Conservation (phyloP, 2,888 invertebrate genomes). For the Caenorhabditis virilis region DNA sequence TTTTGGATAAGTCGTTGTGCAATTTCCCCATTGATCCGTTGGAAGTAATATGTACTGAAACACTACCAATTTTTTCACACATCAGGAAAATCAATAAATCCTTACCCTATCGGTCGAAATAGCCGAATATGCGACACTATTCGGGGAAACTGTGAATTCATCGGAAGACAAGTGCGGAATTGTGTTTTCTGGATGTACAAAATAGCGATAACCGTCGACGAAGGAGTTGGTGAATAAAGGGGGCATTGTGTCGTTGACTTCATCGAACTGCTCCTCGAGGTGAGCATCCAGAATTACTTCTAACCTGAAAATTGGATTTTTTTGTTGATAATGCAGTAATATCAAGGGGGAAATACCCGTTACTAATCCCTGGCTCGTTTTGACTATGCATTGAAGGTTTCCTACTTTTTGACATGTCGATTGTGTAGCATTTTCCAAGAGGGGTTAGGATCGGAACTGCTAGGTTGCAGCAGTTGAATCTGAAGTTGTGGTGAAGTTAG, state of each 20-base stretch:
- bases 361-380: slow-evolving; percentile 53
- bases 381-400: slow-evolving; percentile 53
- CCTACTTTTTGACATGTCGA: slow-evolving; percentile 47
- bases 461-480: slow-evolving; percentile 57
- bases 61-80: background rate
- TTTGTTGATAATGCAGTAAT: background rate
- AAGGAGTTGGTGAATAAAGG: slow-evolving; percentile 55
- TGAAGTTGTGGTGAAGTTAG: slow-evolving; percentile 2
- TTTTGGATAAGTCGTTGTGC: slow-evolving; percentile 38
- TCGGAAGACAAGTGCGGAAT: slow-evolving; percentile 56
- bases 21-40: slow-evolving; percentile 46
- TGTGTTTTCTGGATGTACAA: slow-evolving; percentile 51
- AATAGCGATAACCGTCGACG: slow-evolving; percentile 63
- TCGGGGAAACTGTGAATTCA: slow-evolving; percentile 63
- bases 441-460: slow-evolving; percentile 57
- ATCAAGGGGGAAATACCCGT: no score
- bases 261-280: slow-evolving; percentile 54
- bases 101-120: slow-evolving; percentile 49
- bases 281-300: slow-evolving; percentile 56
- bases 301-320: slow-evolving; percentile 22
- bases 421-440: slow-evolving; percentile 59
- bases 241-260: slow-evolving; percentile 10
- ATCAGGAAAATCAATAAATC: background rate
- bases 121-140: slow-evolving; percentile 56
- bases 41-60: slow-evolving; percentile 48